phyloP scores from a whole-genome alignment of 2,888 invertebrate genomes.

The Lycia hirtaria region DNA sequence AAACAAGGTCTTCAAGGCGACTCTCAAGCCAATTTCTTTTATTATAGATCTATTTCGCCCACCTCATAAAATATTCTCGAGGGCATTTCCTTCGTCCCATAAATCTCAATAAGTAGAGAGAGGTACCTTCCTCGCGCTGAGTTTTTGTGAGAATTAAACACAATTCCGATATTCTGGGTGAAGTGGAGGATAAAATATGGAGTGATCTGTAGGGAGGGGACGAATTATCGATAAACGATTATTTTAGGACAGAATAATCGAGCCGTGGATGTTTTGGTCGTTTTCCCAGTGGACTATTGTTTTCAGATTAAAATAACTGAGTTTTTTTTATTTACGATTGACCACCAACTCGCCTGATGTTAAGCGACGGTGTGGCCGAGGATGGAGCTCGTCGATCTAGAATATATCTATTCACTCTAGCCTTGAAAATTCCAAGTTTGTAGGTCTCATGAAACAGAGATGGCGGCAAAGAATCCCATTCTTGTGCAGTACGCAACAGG shows the following conservation, averaged over 20 bases:
- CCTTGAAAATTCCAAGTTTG: too few species aligned
- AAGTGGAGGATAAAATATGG: slow-evolving; percentile 29
- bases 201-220: slow-evolving; percentile 22
- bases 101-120: slow-evolving; percentile 43
- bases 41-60: slow-evolving; percentile 27
- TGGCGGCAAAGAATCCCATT: too few species aligned
- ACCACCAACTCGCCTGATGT: too few species aligned
- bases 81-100: slow-evolving; percentile 34
- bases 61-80: slow-evolving; percentile 32
- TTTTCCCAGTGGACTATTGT: too few species aligned
- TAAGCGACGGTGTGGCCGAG: too few species aligned
- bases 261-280: neutral
- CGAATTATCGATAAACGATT: slow-evolving; percentile 16
- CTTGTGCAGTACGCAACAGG: too few species aligned
- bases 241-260: neutral
- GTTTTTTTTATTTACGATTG: too few species aligned
- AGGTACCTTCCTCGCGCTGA: slow-evolving; percentile 39
- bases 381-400: too few species aligned
- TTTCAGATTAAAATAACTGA: too few species aligned
- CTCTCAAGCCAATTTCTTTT: slow-evolving; percentile 28
- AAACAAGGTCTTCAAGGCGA: slow-evolving; percentile 6
- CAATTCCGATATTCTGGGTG: slow-evolving; percentile 48
- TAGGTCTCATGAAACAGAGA: too few species aligned
- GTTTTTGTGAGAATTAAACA: slow-evolving; percentile 53
- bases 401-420: too few species aligned